A percentile compares a stretch with the other conserved stretches of the same genome.
Evolutionary conservation across 2,113 vertebrate species (phyloP).

Genomic region (Protobothrops mucrosquamatus): DNA sequence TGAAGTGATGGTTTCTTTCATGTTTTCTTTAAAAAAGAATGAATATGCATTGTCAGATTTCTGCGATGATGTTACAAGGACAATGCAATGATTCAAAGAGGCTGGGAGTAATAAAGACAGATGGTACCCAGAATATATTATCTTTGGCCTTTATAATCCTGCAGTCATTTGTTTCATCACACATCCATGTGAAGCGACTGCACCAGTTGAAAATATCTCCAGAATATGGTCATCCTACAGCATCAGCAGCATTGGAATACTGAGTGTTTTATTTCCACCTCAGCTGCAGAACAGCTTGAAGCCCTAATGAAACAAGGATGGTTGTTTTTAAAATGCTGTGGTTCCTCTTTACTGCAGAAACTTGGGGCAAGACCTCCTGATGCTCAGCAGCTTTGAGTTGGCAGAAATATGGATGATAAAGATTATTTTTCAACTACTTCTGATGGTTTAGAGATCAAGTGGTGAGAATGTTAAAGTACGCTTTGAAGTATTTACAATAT

Average conservation of each 20-base stretch:
- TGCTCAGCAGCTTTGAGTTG: not conserved
- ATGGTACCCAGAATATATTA: not conserved
- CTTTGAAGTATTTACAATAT: not conserved
- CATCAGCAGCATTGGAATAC: not conserved
- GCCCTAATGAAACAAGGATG: not conserved
- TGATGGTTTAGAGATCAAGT: not conserved
- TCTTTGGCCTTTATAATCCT: not conserved
- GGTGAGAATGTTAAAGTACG: not conserved
- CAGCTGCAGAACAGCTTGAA: not conserved
- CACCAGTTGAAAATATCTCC: not conserved
- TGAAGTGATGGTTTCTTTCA: not conserved
- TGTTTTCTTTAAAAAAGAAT: not conserved
- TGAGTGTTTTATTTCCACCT: not conserved
- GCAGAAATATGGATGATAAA: not conserved
- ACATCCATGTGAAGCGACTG: not conserved
- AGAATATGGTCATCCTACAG: not conserved
- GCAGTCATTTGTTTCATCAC: not conserved
- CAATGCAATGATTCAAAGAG: not conserved
- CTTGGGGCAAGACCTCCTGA: not conserved
- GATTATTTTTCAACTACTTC: not conserved
- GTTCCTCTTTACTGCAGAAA: not conserved
- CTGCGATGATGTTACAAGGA: not conserved
- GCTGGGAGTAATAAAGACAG: not conserved
- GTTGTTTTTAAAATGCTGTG: not conserved
- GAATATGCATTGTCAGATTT: not conserved